Evolutionary conservation across 2,797 vertebrate genomes (phyloP).

Genomic region (Lutjanus campechanus): DNA sequence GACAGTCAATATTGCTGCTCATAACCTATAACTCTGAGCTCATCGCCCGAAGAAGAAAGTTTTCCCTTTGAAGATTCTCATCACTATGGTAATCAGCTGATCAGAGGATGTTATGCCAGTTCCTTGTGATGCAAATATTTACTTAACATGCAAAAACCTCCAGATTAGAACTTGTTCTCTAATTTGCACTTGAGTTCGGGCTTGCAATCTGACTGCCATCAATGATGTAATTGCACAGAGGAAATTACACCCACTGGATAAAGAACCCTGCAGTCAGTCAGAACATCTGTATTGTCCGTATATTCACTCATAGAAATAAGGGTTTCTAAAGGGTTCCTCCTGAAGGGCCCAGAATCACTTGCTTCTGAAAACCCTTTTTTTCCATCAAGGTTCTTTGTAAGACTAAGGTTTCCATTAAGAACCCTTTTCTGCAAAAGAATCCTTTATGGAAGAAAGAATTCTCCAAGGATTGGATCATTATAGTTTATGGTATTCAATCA

Average conservation of each 20-base stretch:
- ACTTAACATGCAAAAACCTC: constrained; percentile 62
- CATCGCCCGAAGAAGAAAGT: constrained; percentile 62
- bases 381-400: too few species aligned
- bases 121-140: constrained; percentile 77
- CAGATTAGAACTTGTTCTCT: constrained; percentile 48
- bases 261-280: constrained; percentile 42
- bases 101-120: constrained; percentile 65
- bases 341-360: too few species aligned
- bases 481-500: too few species aligned
- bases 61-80: constrained; percentile 73
- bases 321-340: too few species aligned
- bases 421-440: too few species aligned
- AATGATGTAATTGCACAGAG: constrained; percentile 50
- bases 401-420: too few species aligned
- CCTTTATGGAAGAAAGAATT: too few species aligned
- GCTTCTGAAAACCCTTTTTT: too few species aligned
- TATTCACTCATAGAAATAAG: background rate
- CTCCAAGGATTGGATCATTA: too few species aligned
- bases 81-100: constrained; percentile 78
- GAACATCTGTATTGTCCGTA: constrained; percentile 40
- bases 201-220: constrained; percentile 29
- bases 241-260: constrained; percentile 42
- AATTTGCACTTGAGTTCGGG: constrained; percentile 47
- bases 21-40: constrained; percentile 75
- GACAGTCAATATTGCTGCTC: constrained; percentile 73